Evolutionary conservation across 2,113 vertebrate genomes (phyloP).

Genomic region (Callipepla californica): DNA sequence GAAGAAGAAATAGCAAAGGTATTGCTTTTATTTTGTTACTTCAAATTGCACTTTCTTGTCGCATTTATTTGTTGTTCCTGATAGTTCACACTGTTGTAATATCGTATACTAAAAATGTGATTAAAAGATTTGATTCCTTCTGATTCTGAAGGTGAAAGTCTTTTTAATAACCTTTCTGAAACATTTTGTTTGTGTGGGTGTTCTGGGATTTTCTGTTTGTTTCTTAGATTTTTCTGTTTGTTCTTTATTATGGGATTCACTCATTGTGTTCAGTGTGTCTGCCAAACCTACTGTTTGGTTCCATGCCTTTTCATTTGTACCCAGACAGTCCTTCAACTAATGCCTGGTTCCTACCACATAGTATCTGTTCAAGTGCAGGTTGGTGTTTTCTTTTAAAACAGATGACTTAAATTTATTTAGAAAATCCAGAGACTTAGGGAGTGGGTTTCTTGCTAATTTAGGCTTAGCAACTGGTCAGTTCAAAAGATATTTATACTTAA

Average conservation of each 20-base stretch:
- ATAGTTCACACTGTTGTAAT: background rate
- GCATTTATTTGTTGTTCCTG: background rate
- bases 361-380: background rate
- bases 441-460: background rate
- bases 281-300: background rate
- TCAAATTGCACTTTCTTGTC: background rate
- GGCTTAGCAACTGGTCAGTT: background rate
- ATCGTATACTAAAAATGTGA: background rate
- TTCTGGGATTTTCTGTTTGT: background rate
- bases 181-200: rapidly evolving
- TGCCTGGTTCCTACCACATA: background rate
- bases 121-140: background rate
- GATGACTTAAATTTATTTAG: background rate
- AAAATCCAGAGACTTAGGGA: background rate
- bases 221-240: background rate
- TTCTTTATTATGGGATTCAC: background rate
- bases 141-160: background rate
- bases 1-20: constrained; percentile 95
- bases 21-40: background rate
- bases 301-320: background rate
- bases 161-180: background rate
- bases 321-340: background rate
- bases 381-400: background rate
- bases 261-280: background rate
- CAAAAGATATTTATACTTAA: background rate